Conservation (phyloP, 2,888 invertebrate genomes). For the Spisula solida region DNA sequence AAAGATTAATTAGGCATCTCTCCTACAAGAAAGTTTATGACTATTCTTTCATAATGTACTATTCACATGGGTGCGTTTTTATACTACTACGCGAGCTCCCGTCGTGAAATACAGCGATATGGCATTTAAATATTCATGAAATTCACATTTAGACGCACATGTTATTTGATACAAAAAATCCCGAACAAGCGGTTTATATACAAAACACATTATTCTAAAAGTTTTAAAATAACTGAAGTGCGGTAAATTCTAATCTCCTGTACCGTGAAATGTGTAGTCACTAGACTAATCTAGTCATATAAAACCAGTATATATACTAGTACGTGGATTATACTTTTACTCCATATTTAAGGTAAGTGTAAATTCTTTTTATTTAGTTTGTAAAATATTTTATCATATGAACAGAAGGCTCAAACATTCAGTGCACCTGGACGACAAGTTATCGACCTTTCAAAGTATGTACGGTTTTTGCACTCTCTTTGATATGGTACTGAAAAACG, state of each 20-base stretch:
- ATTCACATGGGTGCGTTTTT: constrained; percentile 16
- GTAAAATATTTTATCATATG: not conserved
- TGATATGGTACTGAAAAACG: too few relatives aligned
- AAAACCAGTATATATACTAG: not conserved
- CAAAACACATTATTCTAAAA: not conserved
- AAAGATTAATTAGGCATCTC: not conserved
- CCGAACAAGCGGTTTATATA: not conserved
- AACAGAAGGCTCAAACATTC: too few relatives aligned
- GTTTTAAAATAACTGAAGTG: constrained; percentile 5
- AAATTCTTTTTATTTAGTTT: not conserved
- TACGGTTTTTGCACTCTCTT: too few relatives aligned
- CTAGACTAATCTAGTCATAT: not conserved
- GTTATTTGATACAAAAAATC: constrained; percentile 6
- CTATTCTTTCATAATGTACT: not conserved
- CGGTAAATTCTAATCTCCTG: not conserved
- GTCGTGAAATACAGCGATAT: not conserved
- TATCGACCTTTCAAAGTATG: too few relatives aligned
- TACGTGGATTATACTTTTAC: not conserved
- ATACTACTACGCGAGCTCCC: not conserved
- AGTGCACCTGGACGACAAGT: too few relatives aligned
- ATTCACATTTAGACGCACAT: not conserved
- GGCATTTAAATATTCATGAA: constrained; percentile 2
- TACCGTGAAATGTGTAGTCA: constrained; percentile 7
- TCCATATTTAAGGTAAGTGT: not conserved
- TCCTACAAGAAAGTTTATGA: not conserved